Evolutionary conservation across 2,113 vertebrate species (phyloP).

Genomic region (Psettodes erumei): DNA sequence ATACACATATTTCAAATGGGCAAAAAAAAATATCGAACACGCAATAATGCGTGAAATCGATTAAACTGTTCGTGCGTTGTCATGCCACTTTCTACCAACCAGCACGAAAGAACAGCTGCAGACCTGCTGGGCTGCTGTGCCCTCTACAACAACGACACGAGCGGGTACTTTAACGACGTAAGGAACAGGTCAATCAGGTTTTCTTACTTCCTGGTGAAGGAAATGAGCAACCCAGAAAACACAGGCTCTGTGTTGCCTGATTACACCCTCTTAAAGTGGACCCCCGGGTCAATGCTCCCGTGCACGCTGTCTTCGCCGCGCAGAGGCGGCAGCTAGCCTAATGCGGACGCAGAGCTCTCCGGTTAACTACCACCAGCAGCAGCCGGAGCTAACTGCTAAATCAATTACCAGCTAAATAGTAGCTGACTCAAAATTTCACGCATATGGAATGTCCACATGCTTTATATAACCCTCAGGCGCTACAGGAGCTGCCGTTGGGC

Average conservation of each 20-base stretch:
- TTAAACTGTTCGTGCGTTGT: not conserved
- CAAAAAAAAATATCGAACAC: not conserved
- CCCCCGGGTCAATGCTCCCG: not conserved
- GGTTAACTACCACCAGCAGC: constrained; percentile 6
- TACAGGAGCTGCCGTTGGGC: fast-evolving
- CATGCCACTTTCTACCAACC: constrained; percentile 5
- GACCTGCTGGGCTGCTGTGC: not conserved
- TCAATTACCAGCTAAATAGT: not conserved
- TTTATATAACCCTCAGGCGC: fast-evolving
- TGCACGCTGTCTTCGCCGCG: not conserved
- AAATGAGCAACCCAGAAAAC: not conserved
- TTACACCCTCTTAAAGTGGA: fast-evolving
- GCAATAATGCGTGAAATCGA: not conserved
- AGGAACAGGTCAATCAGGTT: fast-evolving
- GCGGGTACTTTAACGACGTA: not conserved
- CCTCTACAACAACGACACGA: fast-evolving
- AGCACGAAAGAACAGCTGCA: constrained; percentile 41
- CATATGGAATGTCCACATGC: not conserved
- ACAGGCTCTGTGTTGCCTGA: fast-evolving
- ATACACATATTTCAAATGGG: not conserved
- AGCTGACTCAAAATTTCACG: not conserved
- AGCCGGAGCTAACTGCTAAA: constrained; percentile 50
- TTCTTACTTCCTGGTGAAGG: not conserved
- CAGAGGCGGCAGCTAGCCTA: not conserved
- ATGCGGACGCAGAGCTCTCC: not conserved